Percentiles rank a stretch among this genome's conserved stretches.
Conservation (phyloP, 2,113 vertebrate genomes). For the Tragelaphus strepsiceros region DNA sequence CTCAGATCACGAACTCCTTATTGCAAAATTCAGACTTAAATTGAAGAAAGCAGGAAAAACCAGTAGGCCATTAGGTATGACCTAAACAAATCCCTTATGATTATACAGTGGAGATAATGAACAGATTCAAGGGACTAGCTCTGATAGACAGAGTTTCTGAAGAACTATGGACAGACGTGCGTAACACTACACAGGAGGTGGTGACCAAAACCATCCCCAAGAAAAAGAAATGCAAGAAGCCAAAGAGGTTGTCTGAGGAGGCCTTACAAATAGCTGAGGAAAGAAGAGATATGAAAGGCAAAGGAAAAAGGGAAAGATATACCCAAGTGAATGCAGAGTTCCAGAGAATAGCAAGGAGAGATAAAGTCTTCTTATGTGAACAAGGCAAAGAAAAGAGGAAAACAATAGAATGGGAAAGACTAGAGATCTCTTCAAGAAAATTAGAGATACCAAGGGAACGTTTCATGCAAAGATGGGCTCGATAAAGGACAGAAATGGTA, state of each 20-base stretch:
- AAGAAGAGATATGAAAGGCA: not conserved
- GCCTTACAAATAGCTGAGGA: not conserved
- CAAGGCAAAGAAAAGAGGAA: not conserved
- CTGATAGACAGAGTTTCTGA: not conserved
- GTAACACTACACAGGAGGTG: not conserved
- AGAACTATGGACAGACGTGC: not conserved
- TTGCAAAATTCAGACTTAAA: not conserved
- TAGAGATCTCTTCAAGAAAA: not conserved
- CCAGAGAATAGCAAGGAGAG: not conserved
- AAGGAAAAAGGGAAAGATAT: not conserved
- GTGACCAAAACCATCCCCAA: not conserved
- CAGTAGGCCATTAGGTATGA: not conserved
- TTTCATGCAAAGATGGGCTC: not conserved
- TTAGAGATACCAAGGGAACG: not conserved
- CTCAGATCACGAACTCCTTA: not conserved
- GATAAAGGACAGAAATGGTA: not conserved
- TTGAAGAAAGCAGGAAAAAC: not conserved
- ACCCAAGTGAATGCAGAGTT: not conserved
- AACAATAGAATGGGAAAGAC: not conserved
- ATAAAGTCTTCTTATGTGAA: not conserved
- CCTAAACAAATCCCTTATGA: not conserved
- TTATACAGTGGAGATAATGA: not conserved
- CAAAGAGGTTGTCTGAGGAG: not conserved
- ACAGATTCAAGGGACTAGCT: not conserved
- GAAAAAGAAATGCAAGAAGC: not conserved